phyloP scores from a whole-genome alignment of 2,888 invertebrate species.

The Aphidoletes aphidimyza region DNA sequence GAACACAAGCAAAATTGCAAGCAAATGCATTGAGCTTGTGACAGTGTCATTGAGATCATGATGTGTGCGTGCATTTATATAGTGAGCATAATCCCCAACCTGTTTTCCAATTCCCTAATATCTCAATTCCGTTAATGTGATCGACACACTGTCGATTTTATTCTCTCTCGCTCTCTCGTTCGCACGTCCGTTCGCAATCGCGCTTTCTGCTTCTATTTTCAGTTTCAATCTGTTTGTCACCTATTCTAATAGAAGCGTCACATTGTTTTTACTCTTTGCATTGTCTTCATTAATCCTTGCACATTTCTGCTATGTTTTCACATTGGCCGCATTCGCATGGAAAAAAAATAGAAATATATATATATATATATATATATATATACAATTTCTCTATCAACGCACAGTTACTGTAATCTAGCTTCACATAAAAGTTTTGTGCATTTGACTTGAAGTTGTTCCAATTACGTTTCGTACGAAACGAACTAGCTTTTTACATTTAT shows the following conservation, averaged over 20 bases:
- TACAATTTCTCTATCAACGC: too few relatives aligned
- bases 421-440: too few relatives aligned
- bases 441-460: too few relatives aligned
- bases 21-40: background rate
- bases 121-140: background rate
- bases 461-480: too few relatives aligned
- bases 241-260: too few relatives aligned
- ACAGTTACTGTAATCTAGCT: too few relatives aligned
- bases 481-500: constrained; percentile 20
- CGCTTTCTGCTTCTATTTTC: background rate
- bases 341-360: too few relatives aligned
- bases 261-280: too few relatives aligned
- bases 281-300: too few relatives aligned
- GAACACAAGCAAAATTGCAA: background rate
- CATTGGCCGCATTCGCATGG: too few relatives aligned
- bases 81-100: background rate
- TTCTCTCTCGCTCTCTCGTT: background rate
- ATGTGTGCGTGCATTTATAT: background rate
- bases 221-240: background rate
- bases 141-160: background rate
- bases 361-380: too few relatives aligned
- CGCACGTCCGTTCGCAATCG: background rate
- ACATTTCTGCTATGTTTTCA: too few relatives aligned
- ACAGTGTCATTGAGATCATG: background rate
- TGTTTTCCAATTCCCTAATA: background rate